Conservation (phyloP, 2,888 invertebrate species). For the Nephrotoma flavescens region DNA sequence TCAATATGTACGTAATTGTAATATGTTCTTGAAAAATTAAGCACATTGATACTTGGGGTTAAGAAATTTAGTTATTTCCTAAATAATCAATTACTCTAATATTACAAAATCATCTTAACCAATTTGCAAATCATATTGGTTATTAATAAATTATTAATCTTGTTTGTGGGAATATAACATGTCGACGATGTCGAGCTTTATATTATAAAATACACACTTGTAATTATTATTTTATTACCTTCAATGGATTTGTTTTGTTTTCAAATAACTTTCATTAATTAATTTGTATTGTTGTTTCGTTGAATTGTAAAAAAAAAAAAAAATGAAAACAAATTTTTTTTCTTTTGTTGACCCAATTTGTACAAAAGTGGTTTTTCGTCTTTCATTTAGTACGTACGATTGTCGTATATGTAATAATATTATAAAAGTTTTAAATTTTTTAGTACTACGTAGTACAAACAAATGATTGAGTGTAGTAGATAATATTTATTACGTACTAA, state of each 20-base stretch:
- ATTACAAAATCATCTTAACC: neutral
- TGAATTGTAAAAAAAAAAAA: neutral
- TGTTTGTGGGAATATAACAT: neutral
- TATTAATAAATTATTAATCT: neutral
- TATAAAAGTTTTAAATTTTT: no score
- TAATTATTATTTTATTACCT: neutral
- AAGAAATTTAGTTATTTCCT: no score
- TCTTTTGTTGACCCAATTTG: neutral
- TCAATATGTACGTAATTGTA: no score
- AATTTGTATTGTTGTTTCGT: neutral
- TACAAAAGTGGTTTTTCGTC: neutral
- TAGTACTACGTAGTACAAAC: neutral
- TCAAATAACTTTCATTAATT: neutral
- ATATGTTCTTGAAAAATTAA: no score
- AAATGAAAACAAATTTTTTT: neutral
- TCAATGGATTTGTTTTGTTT: neutral
- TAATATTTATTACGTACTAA: neutral
- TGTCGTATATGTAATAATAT: no score
- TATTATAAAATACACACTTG: neutral
- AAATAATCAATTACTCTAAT: no score
- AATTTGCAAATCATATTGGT: no score
- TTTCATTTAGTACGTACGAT: neutral
- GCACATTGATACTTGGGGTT: no score
- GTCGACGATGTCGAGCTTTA: neutral
- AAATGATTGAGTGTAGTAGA: neutral